A percentile compares a stretch with the other conserved stretches of the same genome.
These are phyloP conservation scores for Eptesicus fuscus DNA, from an alignment of 2,113 vertebrate species.

Conservation along the genomic window DNA sequence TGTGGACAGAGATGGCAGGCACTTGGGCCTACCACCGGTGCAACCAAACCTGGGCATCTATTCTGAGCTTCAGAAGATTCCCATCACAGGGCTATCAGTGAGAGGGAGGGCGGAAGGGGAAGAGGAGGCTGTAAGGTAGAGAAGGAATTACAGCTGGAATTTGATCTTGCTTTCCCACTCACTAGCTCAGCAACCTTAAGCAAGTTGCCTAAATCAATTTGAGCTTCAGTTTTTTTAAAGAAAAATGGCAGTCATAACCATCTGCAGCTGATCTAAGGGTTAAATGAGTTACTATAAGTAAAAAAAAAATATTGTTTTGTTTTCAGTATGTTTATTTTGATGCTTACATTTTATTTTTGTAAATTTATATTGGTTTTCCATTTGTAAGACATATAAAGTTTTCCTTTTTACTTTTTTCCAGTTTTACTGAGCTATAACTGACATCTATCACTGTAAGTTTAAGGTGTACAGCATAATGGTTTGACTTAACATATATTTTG, in stretches of 20 bases:
- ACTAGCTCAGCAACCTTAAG: neutral
- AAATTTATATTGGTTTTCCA: neutral
- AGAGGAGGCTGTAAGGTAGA: accelerated
- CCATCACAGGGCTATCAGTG: neutral
- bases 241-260: neutral
- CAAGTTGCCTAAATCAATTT: neutral
- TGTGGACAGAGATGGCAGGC: no score
- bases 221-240: neutral
- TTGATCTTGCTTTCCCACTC: neutral
- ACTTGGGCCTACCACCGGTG: accelerated
- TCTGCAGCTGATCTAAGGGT: neutral
- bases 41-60: no score
- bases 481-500: neutral
- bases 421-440: neutral
- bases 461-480: neutral
- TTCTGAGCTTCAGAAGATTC: neutral
- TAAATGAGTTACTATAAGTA: neutral
- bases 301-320: neutral
- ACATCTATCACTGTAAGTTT: neutral
- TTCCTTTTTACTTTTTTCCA: neutral
- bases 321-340: neutral
- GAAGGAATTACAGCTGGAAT: no score
- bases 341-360: neutral
- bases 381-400: neutral
- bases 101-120: neutral